Evolutionary conservation across 2,888 invertebrate genomes (phyloP).

Genomic region (Ennomos quercinarius): DNA sequence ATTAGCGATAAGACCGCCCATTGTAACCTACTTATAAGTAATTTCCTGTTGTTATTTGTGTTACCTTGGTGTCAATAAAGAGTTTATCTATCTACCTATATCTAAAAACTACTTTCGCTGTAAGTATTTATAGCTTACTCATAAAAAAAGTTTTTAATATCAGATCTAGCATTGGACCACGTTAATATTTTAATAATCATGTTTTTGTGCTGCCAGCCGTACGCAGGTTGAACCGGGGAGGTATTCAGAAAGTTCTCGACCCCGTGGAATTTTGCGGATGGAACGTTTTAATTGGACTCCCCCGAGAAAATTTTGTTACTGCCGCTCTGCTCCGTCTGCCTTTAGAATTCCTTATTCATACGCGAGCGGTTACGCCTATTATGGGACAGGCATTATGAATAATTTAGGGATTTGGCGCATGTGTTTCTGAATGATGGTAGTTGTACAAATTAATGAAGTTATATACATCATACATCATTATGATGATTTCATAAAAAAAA

Average conservation of each 20-base stretch:
- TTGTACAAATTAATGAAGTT: too few species aligned
- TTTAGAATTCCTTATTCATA: constrained; percentile 45
- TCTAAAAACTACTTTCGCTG: too few species aligned
- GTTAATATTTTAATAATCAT: not conserved
- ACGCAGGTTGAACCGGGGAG: constrained; percentile 40
- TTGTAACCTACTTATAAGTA: too few species aligned
- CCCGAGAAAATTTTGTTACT: constrained; percentile 80
- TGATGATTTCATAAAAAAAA: too few species aligned
- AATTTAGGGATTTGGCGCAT: constrained; percentile 27
- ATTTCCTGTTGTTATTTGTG: too few species aligned
- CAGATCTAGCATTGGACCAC: too few species aligned
- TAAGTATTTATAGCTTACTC: too few species aligned
- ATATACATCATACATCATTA: too few species aligned
- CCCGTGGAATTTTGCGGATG: constrained; percentile 80
- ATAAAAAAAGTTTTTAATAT: too few species aligned
- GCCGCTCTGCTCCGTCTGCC: constrained; percentile 49
- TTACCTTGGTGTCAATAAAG: too few species aligned
- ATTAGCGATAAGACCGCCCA: too few species aligned
- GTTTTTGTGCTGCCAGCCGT: constrained; percentile 12
- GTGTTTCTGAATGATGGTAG: constrained; percentile 9
- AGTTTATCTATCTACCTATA: too few species aligned
- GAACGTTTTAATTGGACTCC: constrained; percentile 82
- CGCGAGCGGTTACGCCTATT: constrained; percentile 39
- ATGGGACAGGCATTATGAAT: constrained; percentile 30
- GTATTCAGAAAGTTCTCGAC: constrained; percentile 72